phyloP scores from a whole-genome alignment of 2,113 vertebrate species.

The Tragelaphus buxtoni region DNA sequence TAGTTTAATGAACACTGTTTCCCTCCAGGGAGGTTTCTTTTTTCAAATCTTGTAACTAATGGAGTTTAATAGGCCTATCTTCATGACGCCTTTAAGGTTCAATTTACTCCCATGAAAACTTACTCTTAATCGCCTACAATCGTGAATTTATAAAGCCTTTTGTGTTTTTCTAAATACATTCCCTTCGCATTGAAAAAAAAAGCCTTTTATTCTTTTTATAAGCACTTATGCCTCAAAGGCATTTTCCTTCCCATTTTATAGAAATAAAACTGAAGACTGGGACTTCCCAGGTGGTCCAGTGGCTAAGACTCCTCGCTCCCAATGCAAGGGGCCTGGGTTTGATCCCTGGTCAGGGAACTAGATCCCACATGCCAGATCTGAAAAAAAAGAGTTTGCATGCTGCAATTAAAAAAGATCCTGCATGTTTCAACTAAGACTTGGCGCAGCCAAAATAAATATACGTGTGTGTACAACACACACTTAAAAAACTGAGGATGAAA shows the following conservation, averaged over 20 bases:
- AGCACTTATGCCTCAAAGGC: not conserved
- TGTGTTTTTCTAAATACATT: not conserved
- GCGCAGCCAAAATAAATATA: not conserved
- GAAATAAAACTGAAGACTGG: not conserved
- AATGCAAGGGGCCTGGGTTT: not conserved
- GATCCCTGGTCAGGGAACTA: not conserved
- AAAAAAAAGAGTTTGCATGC: not conserved
- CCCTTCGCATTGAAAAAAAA: not conserved
- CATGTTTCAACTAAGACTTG: not conserved
- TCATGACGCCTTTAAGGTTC: not conserved
- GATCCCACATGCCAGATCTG: not conserved
- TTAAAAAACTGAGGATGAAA: not conserved
- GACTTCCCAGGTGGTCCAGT: not conserved
- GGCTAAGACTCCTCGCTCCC: not conserved
- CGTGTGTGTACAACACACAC: not conserved
- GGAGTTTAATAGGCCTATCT: not conserved
- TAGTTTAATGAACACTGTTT: not conserved
- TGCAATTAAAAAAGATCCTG: not conserved
- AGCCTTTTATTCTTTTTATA: not conserved
- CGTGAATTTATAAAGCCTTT: not conserved
- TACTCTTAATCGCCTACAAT: not conserved
- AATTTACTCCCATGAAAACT: not conserved
- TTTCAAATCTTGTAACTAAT: not conserved
- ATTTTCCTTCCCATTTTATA: not conserved
- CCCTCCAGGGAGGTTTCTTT: not conserved